Evolutionary conservation across 2,888 invertebrate genomes (phyloP), one percentile per base, ranked within the genome.

Genomic region (Acrobeloides nanus): DNA sequence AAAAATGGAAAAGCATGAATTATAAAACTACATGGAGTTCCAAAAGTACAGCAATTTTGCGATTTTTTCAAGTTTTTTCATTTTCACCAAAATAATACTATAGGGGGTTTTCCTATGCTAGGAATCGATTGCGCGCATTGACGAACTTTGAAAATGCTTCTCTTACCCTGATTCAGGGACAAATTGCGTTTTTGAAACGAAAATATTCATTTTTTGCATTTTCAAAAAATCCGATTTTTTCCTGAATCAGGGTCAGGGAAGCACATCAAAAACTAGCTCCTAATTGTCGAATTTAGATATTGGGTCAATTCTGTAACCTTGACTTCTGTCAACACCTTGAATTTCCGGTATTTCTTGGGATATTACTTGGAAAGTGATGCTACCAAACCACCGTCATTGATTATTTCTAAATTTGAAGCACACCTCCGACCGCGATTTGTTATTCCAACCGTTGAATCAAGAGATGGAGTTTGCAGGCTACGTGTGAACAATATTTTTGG

Each of bases 261-360:
- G n/a, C n/a, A n/a, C n/a, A 17, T 31, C 3, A 17, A 31, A 3
- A 31, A 17, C 32, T 31, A 31, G 23, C 17, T 12, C 15, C 21
- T 1, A 21, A 33, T 20, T 32, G 12, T 12, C 4, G 21, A 20
- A 25, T 49, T 37, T 24, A 54, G 57, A 18, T 44, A 44, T 20
- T 69, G 66, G 64, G 55, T 43, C 4, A 66, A 66, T 25, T 48
- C 34, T 12, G 49, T 66, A 7, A 48, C 31, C 26, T 18, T 55
- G 12, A 46, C 26, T n/a, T 47, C 44, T 23, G 49, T 46, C 15
- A 57, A 56, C 8, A 65, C 59, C 6, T 40, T 52, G 20, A 64
- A 64, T 40, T 71, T 69, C 44, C 68, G 71, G 20, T 71, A 71
- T 31, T 68, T 72, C 47, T 53, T 65, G 40, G 71, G 61, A 15